These are phyloP conservation scores for Mormyrops boulengeri DNA, from an alignment of 2,797 vertebrate genomes.

Conservation along the genomic window DNA sequence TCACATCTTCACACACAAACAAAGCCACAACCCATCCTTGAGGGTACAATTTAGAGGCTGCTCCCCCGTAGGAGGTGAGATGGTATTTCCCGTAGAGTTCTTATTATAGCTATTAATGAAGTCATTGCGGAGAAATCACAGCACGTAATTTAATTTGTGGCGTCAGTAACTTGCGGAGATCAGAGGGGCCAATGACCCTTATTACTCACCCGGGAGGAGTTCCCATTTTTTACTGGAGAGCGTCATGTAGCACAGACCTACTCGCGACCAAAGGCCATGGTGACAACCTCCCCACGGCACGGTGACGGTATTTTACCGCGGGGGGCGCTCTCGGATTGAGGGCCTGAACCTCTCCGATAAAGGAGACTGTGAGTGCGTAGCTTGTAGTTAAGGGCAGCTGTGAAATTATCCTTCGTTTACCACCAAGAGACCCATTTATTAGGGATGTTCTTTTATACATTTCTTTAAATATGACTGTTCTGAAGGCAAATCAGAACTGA, in stretches of 20 bases:
- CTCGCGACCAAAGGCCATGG: background rate
- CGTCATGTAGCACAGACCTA: background rate
- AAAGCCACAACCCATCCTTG: background rate
- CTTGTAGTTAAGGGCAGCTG: background rate
- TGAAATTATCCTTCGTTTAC: background rate
- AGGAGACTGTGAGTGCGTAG: background rate
- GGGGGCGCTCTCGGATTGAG: background rate
- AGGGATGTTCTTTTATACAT: background rate
- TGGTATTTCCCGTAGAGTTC: background rate
- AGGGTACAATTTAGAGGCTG: background rate
- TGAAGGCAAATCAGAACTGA: background rate
- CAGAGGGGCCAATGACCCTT: background rate
- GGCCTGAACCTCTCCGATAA: background rate
- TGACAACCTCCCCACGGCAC: background rate
- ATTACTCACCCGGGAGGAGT: background rate
- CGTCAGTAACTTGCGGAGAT: background rate
- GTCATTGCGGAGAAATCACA: background rate
- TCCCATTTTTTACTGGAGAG: background rate
- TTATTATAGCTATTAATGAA: background rate
- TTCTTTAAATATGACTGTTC: background rate
- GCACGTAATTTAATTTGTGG: background rate
- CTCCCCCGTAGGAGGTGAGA: background rate
- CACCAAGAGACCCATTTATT: background rate
- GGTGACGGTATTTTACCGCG: background rate
- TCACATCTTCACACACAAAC: background rate